phyloP scores from a whole-genome alignment of 2,888 invertebrate species.

The Miltochrista miniata region DNA sequence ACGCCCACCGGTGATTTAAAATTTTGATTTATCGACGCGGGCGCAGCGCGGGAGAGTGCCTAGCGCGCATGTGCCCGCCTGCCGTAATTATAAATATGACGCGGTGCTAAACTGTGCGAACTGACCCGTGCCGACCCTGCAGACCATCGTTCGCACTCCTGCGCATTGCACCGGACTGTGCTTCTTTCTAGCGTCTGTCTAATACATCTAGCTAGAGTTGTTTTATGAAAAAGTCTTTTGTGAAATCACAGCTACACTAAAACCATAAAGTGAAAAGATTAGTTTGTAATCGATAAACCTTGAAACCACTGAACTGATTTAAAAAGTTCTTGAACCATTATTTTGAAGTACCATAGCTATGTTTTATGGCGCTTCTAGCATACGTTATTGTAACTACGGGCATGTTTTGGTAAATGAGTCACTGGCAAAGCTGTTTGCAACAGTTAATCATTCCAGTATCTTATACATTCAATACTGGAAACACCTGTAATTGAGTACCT shows the following conservation, averaged over 20 bases:
- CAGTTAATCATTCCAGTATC: too few species aligned
- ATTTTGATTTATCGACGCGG: conserved; percentile 81
- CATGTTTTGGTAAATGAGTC: too few species aligned
- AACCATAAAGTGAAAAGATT: too few species aligned
- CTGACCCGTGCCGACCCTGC: conserved; percentile 68
- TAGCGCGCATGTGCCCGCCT: conserved; percentile 58
- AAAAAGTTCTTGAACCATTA: too few species aligned
- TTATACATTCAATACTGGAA: conserved; percentile 26
- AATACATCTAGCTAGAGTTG: conserved; percentile 31
- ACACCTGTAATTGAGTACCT: conserved; percentile 6
- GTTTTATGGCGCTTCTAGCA: too few species aligned
- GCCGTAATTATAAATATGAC: conserved; percentile 82
- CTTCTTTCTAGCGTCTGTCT: conserved; percentile 26
- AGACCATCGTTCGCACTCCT: conserved; percentile 54
- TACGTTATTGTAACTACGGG: too few species aligned
- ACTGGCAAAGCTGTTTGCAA: too few species aligned
- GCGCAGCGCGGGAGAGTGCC: conserved; percentile 63
- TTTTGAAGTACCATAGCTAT: too few species aligned
- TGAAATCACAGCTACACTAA: conserved; percentile 22
- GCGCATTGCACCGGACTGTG: conserved; percentile 27
- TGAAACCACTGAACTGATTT: too few species aligned
- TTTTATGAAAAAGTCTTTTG: conserved; percentile 31
- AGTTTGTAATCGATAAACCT: too few species aligned
- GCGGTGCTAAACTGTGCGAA: conserved; percentile 81
- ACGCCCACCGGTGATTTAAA: conserved; percentile 84